These are phyloP conservation scores for Stegana nigrithorax DNA, from an alignment of 2,888 invertebrate species.

Conservation along the genomic window DNA sequence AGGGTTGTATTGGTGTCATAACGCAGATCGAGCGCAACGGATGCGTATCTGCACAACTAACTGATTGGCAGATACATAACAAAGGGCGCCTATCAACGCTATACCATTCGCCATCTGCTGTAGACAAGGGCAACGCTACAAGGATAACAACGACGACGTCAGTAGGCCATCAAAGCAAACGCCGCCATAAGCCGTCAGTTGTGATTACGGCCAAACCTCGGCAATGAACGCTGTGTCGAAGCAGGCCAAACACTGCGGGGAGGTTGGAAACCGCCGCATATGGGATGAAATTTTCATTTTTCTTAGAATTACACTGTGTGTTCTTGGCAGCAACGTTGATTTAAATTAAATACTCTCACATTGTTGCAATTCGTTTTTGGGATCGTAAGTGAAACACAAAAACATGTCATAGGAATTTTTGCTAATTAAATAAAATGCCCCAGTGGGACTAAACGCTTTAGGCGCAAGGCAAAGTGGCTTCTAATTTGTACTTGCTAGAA, in stretches of 20 bases:
- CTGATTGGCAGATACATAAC: not conserved
- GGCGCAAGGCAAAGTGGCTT: too few relatives aligned
- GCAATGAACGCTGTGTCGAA: too few relatives aligned
- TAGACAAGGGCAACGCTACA: not conserved
- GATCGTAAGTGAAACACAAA: too few relatives aligned
- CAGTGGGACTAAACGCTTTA: too few relatives aligned
- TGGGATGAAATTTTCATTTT: not conserved
- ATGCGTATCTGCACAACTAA: not conserved
- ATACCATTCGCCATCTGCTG: slow-evolving; percentile 1
- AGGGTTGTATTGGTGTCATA: not conserved
- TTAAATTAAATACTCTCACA: too few relatives aligned
- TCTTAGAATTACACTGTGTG: too few relatives aligned
- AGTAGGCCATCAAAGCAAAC: not conserved
- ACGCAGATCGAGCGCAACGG: not conserved
- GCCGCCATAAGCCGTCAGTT: slow-evolving; percentile 7
- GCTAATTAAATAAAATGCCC: too few relatives aligned
- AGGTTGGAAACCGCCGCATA: too few relatives aligned
- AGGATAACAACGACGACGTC: not conserved
- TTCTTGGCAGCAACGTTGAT: too few relatives aligned
- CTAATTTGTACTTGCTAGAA: too few relatives aligned
- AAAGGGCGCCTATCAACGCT: not conserved
- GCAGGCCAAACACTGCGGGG: not conserved
- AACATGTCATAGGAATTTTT: too few relatives aligned
- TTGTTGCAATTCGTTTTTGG: too few relatives aligned
- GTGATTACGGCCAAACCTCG: slow-evolving; percentile 3